Percentiles rank a stretch among this genome's conserved stretches.
Conservation (phyloP, 2,113 vertebrate genomes). For the Callionymus lyra region DNA sequence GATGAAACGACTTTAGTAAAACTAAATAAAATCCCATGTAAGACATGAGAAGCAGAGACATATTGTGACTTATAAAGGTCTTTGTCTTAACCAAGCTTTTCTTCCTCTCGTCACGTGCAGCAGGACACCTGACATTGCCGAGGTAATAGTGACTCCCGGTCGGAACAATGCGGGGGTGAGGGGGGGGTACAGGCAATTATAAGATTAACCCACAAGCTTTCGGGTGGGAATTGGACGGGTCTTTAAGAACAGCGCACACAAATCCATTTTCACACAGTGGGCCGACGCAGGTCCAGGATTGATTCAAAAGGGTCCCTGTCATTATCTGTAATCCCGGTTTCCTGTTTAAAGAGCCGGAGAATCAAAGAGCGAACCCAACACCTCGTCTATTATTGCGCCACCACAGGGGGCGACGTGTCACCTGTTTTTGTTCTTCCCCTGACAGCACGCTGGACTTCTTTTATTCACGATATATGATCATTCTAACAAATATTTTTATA, state of each 20-base stretch:
- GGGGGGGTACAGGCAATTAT: slow-evolving; percentile 75
- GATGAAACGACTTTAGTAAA: too few species aligned
- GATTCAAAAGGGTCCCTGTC: slow-evolving; percentile 58
- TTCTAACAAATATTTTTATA: too few species aligned
- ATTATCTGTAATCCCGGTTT: slow-evolving; percentile 68
- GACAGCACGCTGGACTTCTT: too few species aligned
- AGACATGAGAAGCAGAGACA: too few species aligned
- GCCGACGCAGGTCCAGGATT: slow-evolving; percentile 60
- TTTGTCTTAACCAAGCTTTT: slow-evolving; percentile 36
- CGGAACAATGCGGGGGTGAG: slow-evolving; percentile 68
- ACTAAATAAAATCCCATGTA: too few species aligned
- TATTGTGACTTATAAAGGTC: slow-evolving; percentile 33
- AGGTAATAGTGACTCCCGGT: slow-evolving; percentile 75
- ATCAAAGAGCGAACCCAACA: slow-evolving; percentile 51
- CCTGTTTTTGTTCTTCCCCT: too few species aligned
- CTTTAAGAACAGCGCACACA: slow-evolving; percentile 72
- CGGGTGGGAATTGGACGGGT: slow-evolving; percentile 69
- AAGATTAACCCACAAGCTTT: slow-evolving; percentile 77
- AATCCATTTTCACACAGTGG: slow-evolving; percentile 68
- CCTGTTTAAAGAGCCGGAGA: slow-evolving; percentile 61
- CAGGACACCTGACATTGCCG: slow-evolving; percentile 66
- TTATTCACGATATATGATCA: too few species aligned
- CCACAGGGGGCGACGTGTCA: slow-evolving; percentile 5
- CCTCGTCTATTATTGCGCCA: slow-evolving; percentile 50
- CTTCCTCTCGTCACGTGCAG: slow-evolving; percentile 34